Percentiles rank a stretch among this genome's conserved stretches.
Evolutionary conservation across 2,113 vertebrate genomes (phyloP).

Genomic region (Nothobranchius kuhntae): DNA sequence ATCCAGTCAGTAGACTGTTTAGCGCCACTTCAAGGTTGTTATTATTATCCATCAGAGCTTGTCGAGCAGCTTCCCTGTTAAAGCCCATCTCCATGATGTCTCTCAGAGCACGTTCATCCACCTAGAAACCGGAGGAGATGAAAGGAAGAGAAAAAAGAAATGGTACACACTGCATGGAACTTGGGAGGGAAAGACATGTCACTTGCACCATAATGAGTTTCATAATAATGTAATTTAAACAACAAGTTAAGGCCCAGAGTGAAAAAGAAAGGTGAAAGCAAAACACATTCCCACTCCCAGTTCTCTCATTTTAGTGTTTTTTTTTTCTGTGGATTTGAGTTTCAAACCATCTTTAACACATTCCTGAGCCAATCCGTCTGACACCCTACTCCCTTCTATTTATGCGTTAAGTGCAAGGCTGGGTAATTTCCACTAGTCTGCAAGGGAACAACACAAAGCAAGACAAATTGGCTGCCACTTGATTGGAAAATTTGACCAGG

Average conservation of each 20-base stretch:
- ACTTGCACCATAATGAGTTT: neutral
- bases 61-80: constrained; percentile 91
- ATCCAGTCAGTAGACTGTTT: constrained; percentile 89
- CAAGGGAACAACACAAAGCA: constrained; percentile 19
- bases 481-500: constrained; percentile 29
- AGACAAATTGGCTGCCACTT: constrained; percentile 30
- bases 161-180: neutral
- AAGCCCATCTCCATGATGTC: constrained; percentile 99
- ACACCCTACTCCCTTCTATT: constrained; percentile 19
- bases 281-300: neutral
- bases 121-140: constrained; percentile 74
- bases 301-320: neutral
- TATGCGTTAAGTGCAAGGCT: constrained; percentile 19
- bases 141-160: neutral
- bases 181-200: neutral
- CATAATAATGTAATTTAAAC: neutral
- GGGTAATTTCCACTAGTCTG: constrained; percentile 5
- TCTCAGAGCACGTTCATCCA: constrained; percentile 93
- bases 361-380: neutral
- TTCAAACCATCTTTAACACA: constrained; percentile 2
- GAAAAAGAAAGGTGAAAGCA: neutral
- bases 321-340: constrained; percentile 2
- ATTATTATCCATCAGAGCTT: constrained; percentile 94
- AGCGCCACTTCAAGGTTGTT: constrained; percentile 95
- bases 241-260: neutral